Conservation (phyloP, 2,113 vertebrate genomes). For the Camelus bactrianus region DNA sequence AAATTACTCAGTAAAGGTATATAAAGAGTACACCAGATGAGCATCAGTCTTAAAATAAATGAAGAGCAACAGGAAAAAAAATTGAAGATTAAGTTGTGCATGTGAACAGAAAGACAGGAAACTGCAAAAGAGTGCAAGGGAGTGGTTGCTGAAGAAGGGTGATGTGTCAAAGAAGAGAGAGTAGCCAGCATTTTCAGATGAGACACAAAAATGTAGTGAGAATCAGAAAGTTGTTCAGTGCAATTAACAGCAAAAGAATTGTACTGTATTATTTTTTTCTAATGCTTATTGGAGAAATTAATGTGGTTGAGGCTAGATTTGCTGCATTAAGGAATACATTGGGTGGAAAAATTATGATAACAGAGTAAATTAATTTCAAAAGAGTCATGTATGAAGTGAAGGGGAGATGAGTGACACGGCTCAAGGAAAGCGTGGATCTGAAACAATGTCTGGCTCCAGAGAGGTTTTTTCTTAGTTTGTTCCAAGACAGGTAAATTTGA, state of each 20-base stretch:
- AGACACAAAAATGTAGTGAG: neutral
- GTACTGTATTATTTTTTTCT: neutral
- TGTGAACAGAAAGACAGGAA: neutral
- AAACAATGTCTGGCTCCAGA: neutral
- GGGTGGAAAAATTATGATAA: neutral
- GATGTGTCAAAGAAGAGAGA: neutral
- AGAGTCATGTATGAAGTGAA: neutral
- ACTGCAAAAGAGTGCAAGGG: neutral
- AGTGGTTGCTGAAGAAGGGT: neutral
- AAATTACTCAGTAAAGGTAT: neutral
- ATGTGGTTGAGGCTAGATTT: neutral
- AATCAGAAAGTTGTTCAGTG: neutral
- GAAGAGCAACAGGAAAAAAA: neutral
- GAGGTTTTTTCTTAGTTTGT: neutral
- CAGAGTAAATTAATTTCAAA: neutral
- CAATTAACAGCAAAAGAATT: neutral
- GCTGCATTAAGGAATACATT: neutral
- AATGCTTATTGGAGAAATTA: neutral
- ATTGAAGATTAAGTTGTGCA: neutral
- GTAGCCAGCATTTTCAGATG: neutral
- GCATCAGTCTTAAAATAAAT: neutral
- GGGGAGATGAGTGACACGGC: neutral
- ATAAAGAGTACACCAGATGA: neutral
- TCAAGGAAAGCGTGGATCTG: neutral
- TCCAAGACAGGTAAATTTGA: neutral